Percentiles rank a stretch among this genome's conserved stretches.
Evolutionary conservation across 2,113 vertebrate species (phyloP).

Genomic region (Aspidoscelis tigris): DNA sequence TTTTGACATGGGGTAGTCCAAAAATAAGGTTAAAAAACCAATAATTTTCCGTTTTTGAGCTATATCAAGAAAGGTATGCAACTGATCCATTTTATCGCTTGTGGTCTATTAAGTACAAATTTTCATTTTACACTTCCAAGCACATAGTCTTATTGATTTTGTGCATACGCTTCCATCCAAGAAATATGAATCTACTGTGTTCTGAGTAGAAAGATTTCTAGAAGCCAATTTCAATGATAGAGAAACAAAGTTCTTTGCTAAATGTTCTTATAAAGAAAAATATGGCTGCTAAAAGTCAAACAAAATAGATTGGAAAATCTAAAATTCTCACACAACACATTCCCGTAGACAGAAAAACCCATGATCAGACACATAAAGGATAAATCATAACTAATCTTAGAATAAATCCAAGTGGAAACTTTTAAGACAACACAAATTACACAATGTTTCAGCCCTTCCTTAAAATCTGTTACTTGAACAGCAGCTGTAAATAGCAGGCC

Average conservation of each 20-base stretch:
- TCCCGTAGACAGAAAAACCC: constrained; percentile 9
- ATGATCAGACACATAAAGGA: constrained; percentile 4
- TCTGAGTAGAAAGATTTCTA: constrained; percentile 23
- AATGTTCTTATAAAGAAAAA: background rate
- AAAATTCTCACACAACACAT: background rate
- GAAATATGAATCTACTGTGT: background rate
- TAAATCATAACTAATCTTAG: background rate
- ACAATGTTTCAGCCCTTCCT: background rate
- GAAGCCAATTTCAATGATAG: background rate
- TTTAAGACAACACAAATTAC: background rate
- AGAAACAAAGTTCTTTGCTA: constrained; percentile 1
- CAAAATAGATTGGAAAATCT: constrained; percentile 2
- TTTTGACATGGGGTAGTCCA: background rate
- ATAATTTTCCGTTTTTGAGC: background rate
- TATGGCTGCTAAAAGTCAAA: background rate
- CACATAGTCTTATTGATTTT: constrained; percentile 9
- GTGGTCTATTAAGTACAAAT: background rate
- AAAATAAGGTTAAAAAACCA: constrained; percentile 18
- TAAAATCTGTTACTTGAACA: background rate
- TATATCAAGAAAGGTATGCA: background rate
- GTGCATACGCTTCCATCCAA: background rate
- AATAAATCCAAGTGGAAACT: constrained; percentile 1
- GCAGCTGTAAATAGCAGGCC: background rate
- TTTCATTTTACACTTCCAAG: background rate
- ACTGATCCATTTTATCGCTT: background rate